Percentiles rank a stretch among this genome's conserved stretches.
phyloP scores from a whole-genome alignment of 2,797 vertebrate species.

The Pteronotus mesoamericanus region DNA sequence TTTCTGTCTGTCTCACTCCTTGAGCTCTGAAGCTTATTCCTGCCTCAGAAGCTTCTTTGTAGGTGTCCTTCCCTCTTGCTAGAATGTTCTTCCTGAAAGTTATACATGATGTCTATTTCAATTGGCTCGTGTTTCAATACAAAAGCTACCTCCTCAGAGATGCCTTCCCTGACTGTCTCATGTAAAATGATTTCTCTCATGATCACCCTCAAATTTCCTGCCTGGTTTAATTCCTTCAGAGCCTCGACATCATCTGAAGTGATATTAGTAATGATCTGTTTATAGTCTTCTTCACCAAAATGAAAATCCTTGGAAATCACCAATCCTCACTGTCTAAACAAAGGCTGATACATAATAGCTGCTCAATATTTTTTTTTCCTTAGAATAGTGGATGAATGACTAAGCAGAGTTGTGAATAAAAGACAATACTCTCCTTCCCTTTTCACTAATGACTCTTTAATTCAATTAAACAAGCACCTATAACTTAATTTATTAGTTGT shows the following conservation, averaged over 20 bases:
- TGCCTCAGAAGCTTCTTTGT: not conserved
- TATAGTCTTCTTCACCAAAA: not conserved
- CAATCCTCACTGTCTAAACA: not conserved
- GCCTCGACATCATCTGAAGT: not conserved
- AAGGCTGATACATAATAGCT: not conserved
- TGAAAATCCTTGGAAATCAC: not conserved
- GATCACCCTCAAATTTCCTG: not conserved
- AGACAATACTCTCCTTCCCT: not conserved
- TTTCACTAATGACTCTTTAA: not conserved
- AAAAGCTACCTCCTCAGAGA: not conserved
- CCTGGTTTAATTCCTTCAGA: not conserved
- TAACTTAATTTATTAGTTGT: not conserved
- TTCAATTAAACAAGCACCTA: not conserved
- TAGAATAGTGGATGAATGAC: not conserved
- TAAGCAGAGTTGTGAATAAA: not conserved
- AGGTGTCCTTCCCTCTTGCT: not conserved
- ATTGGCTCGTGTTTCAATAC: not conserved
- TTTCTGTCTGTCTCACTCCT: not conserved
- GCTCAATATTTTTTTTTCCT: not conserved
- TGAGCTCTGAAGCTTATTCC: not conserved
- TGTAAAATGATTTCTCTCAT: not conserved
- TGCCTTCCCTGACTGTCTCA: not conserved
- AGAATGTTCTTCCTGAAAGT: not conserved
- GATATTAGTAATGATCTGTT: not conserved
- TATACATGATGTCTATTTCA: not conserved